Percentiles rank a stretch among this genome's conserved stretches.
Evolutionary conservation across 2,113 vertebrate genomes (phyloP).

Genomic region (Smithornis capensis): DNA sequence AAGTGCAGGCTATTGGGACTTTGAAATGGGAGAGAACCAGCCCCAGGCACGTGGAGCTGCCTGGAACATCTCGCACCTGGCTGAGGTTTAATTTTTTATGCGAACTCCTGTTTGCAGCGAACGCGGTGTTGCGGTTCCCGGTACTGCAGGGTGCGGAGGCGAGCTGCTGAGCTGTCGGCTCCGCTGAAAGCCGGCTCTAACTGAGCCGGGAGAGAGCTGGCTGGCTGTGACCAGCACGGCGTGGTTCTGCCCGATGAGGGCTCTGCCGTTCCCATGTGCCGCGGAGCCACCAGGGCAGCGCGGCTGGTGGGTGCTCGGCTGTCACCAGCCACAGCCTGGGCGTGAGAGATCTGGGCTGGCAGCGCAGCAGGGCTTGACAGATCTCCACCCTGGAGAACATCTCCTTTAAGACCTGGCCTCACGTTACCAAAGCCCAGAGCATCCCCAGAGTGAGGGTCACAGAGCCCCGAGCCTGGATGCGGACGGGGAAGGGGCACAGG

Average conservation of each 20-base stretch:
- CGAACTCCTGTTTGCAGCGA: not conserved
- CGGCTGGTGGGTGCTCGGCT: not conserved
- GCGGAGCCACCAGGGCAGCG: fast-evolving
- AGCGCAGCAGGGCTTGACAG: not conserved
- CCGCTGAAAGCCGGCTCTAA: not conserved
- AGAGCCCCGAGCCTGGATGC: not conserved
- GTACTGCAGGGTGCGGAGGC: not conserved
- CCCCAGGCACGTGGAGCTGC: fast-evolving
- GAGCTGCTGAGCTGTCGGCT: not conserved
- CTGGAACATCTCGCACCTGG: not conserved
- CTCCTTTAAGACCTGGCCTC: not conserved
- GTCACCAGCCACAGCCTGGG: not conserved
- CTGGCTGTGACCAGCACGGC: not conserved
- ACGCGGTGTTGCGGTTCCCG: not conserved
- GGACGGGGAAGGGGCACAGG: not conserved
- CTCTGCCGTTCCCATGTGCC: fast-evolving
- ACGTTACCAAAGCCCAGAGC: not conserved
- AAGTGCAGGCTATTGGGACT: fast-evolving
- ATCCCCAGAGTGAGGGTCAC: too few species aligned
- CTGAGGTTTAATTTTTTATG: not conserved
- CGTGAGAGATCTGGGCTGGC: fast-evolving
- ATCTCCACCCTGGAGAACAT: not conserved
- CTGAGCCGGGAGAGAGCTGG: not conserved
- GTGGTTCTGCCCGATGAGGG: not conserved
- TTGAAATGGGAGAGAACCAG: not conserved